These are phyloP conservation scores for Exephanes ischioxanthus DNA, from an alignment of 2,888 invertebrate genomes.

Conservation along the genomic window DNA sequence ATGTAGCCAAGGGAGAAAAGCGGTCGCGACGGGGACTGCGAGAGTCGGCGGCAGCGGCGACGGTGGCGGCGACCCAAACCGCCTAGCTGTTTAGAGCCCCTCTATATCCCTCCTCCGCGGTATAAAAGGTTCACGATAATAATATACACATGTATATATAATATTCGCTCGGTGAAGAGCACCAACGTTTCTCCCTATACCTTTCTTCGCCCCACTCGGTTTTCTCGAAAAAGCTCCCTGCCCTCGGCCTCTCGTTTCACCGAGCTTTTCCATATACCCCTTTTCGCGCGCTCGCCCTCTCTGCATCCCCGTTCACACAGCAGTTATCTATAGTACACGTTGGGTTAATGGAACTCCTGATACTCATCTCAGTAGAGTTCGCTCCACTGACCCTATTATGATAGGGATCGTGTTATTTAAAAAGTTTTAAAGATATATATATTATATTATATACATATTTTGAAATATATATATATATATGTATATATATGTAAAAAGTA, in stretches of 20 bases:
- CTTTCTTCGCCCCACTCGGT: conserved; percentile 28
- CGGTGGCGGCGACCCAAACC: conserved; percentile 16
- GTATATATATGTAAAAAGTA: neutral
- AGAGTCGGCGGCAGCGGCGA: neutral
- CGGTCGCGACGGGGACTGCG: conserved; percentile 24
- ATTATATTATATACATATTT: neutral
- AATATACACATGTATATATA: conserved; percentile 52
- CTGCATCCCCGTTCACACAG: conserved; percentile 11
- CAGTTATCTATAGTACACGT: conserved; percentile 21
- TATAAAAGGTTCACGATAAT: conserved; percentile 52
- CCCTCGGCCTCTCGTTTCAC: conserved; percentile 11
- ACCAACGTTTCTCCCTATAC: conserved; percentile 25
- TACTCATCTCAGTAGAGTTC: conserved; percentile 44
- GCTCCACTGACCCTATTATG: conserved; percentile 36
- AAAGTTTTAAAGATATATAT: neutral
- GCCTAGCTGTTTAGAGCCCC: neutral
- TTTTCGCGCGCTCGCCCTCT: conserved; percentile 1
- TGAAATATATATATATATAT: neutral
- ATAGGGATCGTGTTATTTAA: conserved; percentile 30
- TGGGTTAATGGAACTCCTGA: conserved; percentile 51
- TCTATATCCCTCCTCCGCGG: neutral
- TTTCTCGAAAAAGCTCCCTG: conserved; percentile 43
- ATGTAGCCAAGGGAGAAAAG: conserved; percentile 29
- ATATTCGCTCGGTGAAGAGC: conserved; percentile 42
- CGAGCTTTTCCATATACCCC: conserved; percentile 26